Evolutionary conservation across 2,888 invertebrate species (phyloP).

Genomic region (Napeogenes sylphis): DNA sequence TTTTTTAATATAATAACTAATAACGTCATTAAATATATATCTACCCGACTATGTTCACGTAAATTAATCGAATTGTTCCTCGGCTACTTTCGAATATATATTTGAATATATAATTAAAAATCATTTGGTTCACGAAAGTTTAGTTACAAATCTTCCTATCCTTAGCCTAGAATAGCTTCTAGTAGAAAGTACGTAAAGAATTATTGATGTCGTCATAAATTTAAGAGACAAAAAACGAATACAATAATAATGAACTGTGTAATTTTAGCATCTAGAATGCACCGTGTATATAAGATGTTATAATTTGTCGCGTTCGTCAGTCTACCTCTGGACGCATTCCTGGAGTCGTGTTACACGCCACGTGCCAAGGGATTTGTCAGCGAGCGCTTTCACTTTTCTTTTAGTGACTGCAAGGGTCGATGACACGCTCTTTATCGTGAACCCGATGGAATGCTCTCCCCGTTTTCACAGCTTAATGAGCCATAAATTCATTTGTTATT

Average conservation of each 20-base stretch:
- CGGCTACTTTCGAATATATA: too few species aligned
- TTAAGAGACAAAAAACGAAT: too few species aligned
- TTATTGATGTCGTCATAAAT: too few species aligned
- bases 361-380: conserved; percentile 53
- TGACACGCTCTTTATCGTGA: conserved; percentile 46
- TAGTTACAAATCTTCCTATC: too few species aligned
- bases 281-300: not conserved
- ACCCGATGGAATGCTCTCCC: conserved; percentile 39
- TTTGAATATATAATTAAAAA: too few species aligned
- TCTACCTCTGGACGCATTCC: conserved; percentile 41
- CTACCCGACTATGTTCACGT: too few species aligned
- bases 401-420: conserved; percentile 40
- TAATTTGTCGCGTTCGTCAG: conserved; percentile 5
- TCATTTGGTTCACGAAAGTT: too few species aligned
- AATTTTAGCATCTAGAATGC: not conserved
- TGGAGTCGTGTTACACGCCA: conserved; percentile 45
- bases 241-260: not conserved
- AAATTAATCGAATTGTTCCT: too few species aligned
- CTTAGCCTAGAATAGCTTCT: too few species aligned
- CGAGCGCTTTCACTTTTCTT: conserved; percentile 61
- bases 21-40: too few species aligned
- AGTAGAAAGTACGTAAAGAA: too few species aligned
- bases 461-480: conserved; percentile 51
- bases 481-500: conserved; percentile 61
- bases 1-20: too few species aligned